Evolutionary conservation across 2,113 vertebrate genomes (phyloP), one percentile per base, ranked within the genome.

Genomic region (Panthera uncia): DNA sequence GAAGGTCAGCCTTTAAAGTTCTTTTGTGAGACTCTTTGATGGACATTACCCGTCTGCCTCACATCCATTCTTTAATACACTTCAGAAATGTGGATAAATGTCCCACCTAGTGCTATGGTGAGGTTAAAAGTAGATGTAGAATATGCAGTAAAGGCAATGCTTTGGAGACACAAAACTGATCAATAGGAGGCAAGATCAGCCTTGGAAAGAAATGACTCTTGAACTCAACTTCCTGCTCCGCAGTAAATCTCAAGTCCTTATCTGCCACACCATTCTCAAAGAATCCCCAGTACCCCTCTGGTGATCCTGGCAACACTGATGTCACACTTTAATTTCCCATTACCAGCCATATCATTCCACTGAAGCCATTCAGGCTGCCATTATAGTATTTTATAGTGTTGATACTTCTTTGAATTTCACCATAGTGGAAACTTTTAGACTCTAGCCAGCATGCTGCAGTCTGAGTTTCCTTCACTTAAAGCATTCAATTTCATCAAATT

Each of bases 31-130:
- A 57, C 79, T 90, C 76, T 80, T 76, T 76, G 33, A 31, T 82
- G 61, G 88, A 61, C 76, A 12, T 52, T 71, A 92, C 33, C 48
- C 78, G 5, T 96, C 88, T 52, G n/a, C 38, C 38, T 38, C 76
- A 29, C 65, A 98, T 52, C 33, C 94, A 96, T 73, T 84, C 80
- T 95, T 95, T 89, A 81, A 57, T 27, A 82, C 85, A 25, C 86
- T 36, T 66, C 45, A 57, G n/a, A 79, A 96, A 87, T 83, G 91
- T 96, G 55, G 86, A 89, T 33, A 98, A 97, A 93, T 89, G 48
- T 29, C 93, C 90, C 52, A 71, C 16, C 23, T 96, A 83, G 71
- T 95, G 23, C 89, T 94, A 29, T 65, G 73, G 97, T 69, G n/a
- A 86, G 15, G 88, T 68, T 73, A 36, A n/a, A 73, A 97, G 29